Conservation (phyloP, 2,888 invertebrate genomes). For the Chelonus formosanus region DNA sequence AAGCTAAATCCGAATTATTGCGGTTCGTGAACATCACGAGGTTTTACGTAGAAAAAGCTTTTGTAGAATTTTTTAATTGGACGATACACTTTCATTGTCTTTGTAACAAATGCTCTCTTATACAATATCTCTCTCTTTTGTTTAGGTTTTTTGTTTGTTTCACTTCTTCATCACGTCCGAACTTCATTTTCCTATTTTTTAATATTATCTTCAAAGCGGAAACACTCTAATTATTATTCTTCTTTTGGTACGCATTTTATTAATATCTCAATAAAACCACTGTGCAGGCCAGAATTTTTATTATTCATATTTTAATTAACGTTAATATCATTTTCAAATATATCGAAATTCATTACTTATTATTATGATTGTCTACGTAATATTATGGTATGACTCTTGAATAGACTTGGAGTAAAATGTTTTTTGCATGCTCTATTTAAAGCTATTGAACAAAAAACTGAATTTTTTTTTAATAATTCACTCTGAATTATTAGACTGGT, state of each 20-base stretch:
- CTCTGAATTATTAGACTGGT: too few relatives aligned
- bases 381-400: too few relatives aligned
- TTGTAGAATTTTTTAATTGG: constrained; percentile 15
- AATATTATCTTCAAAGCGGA: neutral
- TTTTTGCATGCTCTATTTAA: too few relatives aligned
- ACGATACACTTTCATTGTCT: constrained; percentile 10
- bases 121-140: constrained; percentile 7
- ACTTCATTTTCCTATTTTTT: neutral
- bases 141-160: neutral
- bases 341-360: too few relatives aligned
- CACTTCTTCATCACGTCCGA: constrained; percentile 1
- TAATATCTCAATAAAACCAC: too few relatives aligned
- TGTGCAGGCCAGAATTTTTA: too few relatives aligned
- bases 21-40: constrained; percentile 21
- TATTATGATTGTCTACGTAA: too few relatives aligned
- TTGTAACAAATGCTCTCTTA: neutral
- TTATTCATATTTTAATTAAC: too few relatives aligned
- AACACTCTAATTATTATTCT: neutral
- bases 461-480: too few relatives aligned
- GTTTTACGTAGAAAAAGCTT: constrained; percentile 8
- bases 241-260: neutral
- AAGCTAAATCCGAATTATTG: constrained; percentile 34
- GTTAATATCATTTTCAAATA: too few relatives aligned
- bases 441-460: too few relatives aligned
- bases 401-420: too few relatives aligned